Evolutionary conservation across 1,140 invertebrate genomes (phyloP).

Genomic region (Drosophila asahinai): DNA sequence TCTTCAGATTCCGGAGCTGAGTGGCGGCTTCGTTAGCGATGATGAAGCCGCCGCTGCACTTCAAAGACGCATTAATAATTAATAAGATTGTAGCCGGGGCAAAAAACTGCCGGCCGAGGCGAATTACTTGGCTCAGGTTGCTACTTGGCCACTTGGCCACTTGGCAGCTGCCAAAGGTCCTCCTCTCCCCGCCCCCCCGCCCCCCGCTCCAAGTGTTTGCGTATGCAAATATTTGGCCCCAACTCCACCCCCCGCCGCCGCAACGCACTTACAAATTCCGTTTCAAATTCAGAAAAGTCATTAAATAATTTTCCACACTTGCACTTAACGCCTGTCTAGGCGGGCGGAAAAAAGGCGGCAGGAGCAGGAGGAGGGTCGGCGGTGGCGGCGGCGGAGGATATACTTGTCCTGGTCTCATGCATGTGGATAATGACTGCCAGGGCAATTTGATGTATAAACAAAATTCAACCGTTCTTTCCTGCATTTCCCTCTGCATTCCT

Average conservation of each 20-base stretch:
- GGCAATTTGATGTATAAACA: slow-evolving; percentile 69
- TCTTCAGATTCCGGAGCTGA: slow-evolving; percentile 40
- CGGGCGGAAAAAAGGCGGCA: not conserved
- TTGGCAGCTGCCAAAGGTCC: slow-evolving; percentile 48
- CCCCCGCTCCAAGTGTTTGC: slow-evolving; percentile 45
- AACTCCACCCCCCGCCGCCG: slow-evolving; percentile 37
- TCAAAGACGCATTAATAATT: slow-evolving; percentile 78
- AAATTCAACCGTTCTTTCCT: slow-evolving; percentile 41
- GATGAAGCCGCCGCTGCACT: slow-evolving; percentile 59
- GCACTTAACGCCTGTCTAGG: slow-evolving; percentile 67
- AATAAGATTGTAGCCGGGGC: slow-evolving; percentile 63
- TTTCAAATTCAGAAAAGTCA: slow-evolving; percentile 84
- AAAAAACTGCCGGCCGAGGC: slow-evolving; percentile 30
- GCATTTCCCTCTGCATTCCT: slow-evolving; percentile 28
- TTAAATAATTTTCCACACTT: slow-evolving; percentile 84
- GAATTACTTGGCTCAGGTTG: slow-evolving; percentile 53
- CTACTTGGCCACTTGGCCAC: slow-evolving; percentile 56
- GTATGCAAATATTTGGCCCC: slow-evolving; percentile 77
- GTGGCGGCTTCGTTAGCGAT: slow-evolving; percentile 74
- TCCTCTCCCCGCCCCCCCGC: not conserved
- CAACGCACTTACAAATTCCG: slow-evolving; percentile 80
- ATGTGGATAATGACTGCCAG: slow-evolving; percentile 47
- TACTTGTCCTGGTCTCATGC: slow-evolving; percentile 42
- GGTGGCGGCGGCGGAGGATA: slow-evolving; percentile 11
- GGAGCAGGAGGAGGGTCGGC: not conserved